These are phyloP conservation scores for Dipodomys spectabilis DNA, from an alignment of 2,113 vertebrate genomes.

Conservation along the genomic window DNA sequence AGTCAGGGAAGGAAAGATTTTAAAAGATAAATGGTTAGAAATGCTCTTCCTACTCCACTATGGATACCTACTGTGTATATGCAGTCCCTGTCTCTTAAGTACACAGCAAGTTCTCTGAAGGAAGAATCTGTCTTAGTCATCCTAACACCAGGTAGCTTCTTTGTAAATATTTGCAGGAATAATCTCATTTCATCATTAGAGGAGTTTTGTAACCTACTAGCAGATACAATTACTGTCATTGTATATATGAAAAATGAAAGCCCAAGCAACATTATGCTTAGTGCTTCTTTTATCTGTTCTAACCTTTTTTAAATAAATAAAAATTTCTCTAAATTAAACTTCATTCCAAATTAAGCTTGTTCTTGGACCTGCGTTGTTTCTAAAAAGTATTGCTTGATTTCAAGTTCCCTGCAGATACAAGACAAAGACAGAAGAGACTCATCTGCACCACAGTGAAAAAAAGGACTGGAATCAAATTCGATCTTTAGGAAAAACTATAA, in stretches of 20 bases:
- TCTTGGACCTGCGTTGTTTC: not conserved
- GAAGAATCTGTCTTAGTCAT: not conserved
- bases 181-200: constrained; percentile 28
- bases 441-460: not conserved
- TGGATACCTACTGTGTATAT: not conserved
- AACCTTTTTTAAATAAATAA: constrained; percentile 7
- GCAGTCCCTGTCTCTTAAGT: not conserved
- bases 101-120: not conserved
- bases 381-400: not conserved
- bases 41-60: not conserved
- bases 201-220: not conserved
- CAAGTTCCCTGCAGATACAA: not conserved
- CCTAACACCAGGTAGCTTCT: not conserved
- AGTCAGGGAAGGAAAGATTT: not conserved
- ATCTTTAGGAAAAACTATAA: not conserved
- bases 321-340: constrained; percentile 34
- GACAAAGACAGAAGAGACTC: not conserved
- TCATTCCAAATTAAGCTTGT: constrained; percentile 14
- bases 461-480: not conserved
- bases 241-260: not conserved
- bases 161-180: constrained; percentile 18
- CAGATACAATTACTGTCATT: not conserved
- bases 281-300: not conserved
- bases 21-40: not conserved
- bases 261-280: not conserved